Percentiles rank a stretch among this genome's conserved stretches.
These are phyloP conservation scores for Tricholauxania praeusta DNA, from an alignment of 2,888 invertebrate species.

Conservation along the genomic window DNA sequence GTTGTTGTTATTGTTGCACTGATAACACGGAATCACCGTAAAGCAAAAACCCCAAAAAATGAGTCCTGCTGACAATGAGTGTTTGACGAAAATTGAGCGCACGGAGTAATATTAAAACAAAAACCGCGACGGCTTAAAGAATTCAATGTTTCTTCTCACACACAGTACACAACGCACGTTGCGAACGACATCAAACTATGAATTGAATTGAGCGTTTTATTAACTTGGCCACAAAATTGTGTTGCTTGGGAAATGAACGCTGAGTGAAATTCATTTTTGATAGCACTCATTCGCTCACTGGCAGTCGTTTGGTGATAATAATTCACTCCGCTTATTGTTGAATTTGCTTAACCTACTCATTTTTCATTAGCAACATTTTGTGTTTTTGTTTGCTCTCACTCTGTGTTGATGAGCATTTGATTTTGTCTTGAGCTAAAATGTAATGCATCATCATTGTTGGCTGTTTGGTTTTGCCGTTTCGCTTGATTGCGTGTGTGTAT, in stretches of 20 bases:
- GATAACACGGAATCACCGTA: too few species aligned
- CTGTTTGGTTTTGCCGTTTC: background rate
- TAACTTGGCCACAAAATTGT: background rate
- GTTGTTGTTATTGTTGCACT: too few species aligned
- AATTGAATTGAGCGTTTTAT: background rate
- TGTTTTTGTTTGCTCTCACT: background rate
- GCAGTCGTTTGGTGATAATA: too few species aligned
- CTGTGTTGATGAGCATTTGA: background rate
- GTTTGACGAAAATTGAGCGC: slow-evolving; percentile 32
- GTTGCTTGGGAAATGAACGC: background rate
- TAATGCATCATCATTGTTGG: slow-evolving; percentile 21
- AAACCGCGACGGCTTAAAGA: background rate
- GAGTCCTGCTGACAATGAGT: slow-evolving; percentile 19
- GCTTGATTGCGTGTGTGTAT: slow-evolving; percentile 5
- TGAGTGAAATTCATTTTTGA: background rate
- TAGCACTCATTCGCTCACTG: background rate
- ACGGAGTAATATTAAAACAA: slow-evolving; percentile 18
- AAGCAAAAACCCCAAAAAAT: slow-evolving; percentile 6
- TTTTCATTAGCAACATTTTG: slow-evolving; percentile 6
- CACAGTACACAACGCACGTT: too few species aligned
- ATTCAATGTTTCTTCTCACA: too few species aligned
- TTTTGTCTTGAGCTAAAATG: background rate
- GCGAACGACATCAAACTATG: background rate
- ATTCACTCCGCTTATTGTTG: too few species aligned
- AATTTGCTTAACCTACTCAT: too few species aligned